Evolutionary conservation across 2,888 invertebrate species (phyloP), one percentile per base, ranked within the genome.

Genomic region (Leucophora obtusa): DNA sequence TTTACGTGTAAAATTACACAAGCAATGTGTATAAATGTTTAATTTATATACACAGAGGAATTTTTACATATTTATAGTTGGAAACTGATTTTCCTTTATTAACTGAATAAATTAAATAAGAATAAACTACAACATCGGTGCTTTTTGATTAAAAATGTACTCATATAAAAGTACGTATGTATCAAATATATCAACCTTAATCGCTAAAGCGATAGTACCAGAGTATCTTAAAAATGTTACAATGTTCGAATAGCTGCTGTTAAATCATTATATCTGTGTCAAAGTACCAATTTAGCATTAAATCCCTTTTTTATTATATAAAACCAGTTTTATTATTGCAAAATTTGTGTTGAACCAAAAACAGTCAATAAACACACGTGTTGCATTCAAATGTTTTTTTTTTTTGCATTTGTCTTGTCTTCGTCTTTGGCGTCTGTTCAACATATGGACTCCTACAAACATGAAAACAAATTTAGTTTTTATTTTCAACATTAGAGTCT

Each of bases 361-460:
- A 38, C 38, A 38, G 38, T 38, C 10, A 28, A 38, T 11, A 38
- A 38, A 38, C 80, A 81, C 81, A 81, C 81, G 81, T 81, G 81
- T 81, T 81, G 69, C 69, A 56, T n/a, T 58, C 76, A 77, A 72
- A 75, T 80, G 70, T 75, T 79, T 79, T 60, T 51, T 43, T 69
- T 28, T 33, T 8, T 51, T n/a, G n/a, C 50, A 24, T 11, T 62
- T 38, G 10, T 51, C 21, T 51, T 66, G 54, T 60, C 53, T 15
- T 47, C 66, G n/a, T 63, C n/a, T n/a, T 51, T 24, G 38, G 38
- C 11, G 35, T 33, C 54, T 47, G 14, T 47, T 47, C 10, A 59
- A 65, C 76, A 76, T 58, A 70, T 76, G 76, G 69, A 70, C 69
- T 76, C 50, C 58, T 76, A 63, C 69, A 77, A 77, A 65, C 65